These are phyloP conservation scores for Drosophila suboccidentalis DNA, from an alignment of 2,888 invertebrate species.

Conservation along the genomic window DNA sequence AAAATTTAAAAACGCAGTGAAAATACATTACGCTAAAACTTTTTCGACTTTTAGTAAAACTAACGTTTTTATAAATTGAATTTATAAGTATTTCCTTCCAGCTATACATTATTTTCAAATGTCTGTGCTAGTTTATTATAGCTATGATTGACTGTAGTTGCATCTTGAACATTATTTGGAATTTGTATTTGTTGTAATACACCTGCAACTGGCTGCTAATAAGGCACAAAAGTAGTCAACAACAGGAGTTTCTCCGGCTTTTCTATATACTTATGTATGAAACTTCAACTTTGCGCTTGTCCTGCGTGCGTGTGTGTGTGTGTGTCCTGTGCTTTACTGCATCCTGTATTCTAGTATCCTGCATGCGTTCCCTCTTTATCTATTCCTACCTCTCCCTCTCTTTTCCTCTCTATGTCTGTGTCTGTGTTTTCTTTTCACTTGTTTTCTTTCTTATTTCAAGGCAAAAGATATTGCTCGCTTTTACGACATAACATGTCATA, in stretches of 20 bases:
- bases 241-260: slow-evolving; percentile 34
- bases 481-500: slow-evolving; percentile 79
- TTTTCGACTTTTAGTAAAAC: neutral
- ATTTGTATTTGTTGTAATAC: slow-evolving; percentile 11
- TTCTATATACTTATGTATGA: neutral
- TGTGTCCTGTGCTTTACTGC: slow-evolving; percentile 45
- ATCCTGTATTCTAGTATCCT: slow-evolving; percentile 59
- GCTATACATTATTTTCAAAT: neutral
- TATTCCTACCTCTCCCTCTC: slow-evolving; percentile 4
- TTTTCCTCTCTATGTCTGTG: slow-evolving; percentile 4
- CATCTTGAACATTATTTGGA: neutral
- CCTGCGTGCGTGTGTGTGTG: slow-evolving; percentile 31
- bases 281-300: slow-evolving; percentile 48
- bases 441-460: slow-evolving; percentile 68
- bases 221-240: slow-evolving; percentile 62
- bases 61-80: neutral
- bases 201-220: slow-evolving; percentile 54
- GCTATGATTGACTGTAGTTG: neutral
- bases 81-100: neutral
- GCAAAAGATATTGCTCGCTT: slow-evolving; percentile 77
- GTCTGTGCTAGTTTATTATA: slow-evolving; percentile 1
- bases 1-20: too few species aligned
- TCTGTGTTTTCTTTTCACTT: slow-evolving; percentile 47
- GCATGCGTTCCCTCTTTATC: slow-evolving; percentile 17
- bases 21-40: too few species aligned